phyloP scores from a whole-genome alignment of 2,797 vertebrate genomes.

The Typhlichthys subterraneus region DNA sequence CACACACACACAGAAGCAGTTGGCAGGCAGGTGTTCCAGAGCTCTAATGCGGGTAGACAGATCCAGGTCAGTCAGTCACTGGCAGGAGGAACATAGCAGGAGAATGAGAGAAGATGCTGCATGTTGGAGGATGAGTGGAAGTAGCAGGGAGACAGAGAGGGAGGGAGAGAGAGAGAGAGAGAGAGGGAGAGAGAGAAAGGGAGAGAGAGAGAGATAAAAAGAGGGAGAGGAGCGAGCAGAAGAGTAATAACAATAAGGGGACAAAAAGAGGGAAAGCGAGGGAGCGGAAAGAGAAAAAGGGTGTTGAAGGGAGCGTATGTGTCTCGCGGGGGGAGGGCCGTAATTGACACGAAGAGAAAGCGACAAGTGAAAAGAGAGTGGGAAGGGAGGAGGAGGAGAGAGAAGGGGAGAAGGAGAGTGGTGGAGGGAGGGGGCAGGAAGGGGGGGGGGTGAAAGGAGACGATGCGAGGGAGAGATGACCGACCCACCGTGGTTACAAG shows the following conservation, averaged over 20 bases:
- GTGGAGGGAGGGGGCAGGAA: too few relatives aligned
- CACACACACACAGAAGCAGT: slow-evolving; percentile 10
- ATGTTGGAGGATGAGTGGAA: slow-evolving; percentile 5
- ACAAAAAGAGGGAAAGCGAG: not conserved
- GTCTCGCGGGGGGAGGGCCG: not conserved
- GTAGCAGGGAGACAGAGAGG: slow-evolving; percentile 12
- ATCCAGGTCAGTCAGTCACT: slow-evolving; percentile 81
- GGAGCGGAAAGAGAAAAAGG: not conserved
- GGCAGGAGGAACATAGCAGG: slow-evolving; percentile 57
- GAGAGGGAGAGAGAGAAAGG: slow-evolving; percentile 6
- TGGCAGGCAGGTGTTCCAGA: slow-evolving; percentile 40
- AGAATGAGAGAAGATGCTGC: slow-evolving; percentile 56
- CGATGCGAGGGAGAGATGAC: slow-evolving; percentile 19
- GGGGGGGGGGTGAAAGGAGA: too few relatives aligned
- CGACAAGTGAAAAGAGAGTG: too few relatives aligned
- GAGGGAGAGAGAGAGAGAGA: not conserved
- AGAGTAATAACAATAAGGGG: not conserved
- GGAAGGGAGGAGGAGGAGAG: too few relatives aligned
- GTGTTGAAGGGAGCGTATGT: not conserved
- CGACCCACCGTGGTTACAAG: slow-evolving; percentile 11
- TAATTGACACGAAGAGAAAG: too few relatives aligned
- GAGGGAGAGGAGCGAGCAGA: not conserved
- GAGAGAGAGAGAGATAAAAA: slow-evolving; percentile 3
- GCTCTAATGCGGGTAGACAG: slow-evolving; percentile 81
- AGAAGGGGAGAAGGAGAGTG: too few relatives aligned